Base-by-base conservation (phyloP, 1,140 invertebrate species). In the Apis dorsata region DNA sequence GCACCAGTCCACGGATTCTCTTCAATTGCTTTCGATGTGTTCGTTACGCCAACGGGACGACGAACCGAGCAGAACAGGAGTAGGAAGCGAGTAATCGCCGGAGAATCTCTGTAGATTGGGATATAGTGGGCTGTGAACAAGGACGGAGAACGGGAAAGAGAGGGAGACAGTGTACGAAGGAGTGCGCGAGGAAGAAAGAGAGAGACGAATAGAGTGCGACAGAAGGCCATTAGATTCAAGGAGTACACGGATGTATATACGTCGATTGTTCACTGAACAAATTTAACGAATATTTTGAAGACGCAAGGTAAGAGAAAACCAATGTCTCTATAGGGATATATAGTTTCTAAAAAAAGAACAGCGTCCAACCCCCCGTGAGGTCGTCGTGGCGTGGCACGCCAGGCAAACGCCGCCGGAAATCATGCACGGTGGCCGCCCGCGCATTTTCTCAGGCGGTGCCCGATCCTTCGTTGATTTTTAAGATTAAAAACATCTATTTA, bases 1-100 rank as follows among this genome's bases (percentile, higher is more conserved):
- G 28, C 60, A n/a, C 63, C 53, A 55, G 66, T 55, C 75, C 60
- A 28, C 78, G 55, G 73, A 70, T 73, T 71, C 76, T 83, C 70
- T 72, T 80, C 85, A 79, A 24, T 82, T 70, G 75, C 70, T 74
- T 72, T 89, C 83, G 80, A 91, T 92, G 91, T 88, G 87, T 88
- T 86, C 86, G 84, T 85, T 86, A 90, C 84, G 87, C 84, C 83
- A 88, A 76, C 75, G 81, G 85, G 90, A 90, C 90, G 86, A 77
- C 63, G 72, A 88, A 84, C 75, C 79, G 78, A 81, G 84, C 77
- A 84, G 86, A 70, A 84, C 86, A 83, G 86, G 65, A 72, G 80
- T 84, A 85, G 82, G 83, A 89, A 88, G 80, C 84, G 84, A 68
- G 82, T 86, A 85, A 88, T 91, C 86, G 86, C 81, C 73, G 85